A percentile compares a stretch with the other conserved stretches of the same genome.
Conservation (phyloP, 2,113 vertebrate species). For the Labeo catla region DNA sequence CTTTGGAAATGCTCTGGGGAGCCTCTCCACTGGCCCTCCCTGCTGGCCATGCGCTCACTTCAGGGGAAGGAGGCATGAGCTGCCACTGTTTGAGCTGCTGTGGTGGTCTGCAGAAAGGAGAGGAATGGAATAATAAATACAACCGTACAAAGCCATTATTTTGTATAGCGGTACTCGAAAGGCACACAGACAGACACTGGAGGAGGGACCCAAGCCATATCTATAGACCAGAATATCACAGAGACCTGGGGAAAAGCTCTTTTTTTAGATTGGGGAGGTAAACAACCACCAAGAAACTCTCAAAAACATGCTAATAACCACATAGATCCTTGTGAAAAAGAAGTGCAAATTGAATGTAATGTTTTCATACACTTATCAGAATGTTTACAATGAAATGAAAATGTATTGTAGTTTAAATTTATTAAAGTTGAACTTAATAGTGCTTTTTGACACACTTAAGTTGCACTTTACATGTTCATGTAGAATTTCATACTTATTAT, state of each 20-base stretch:
- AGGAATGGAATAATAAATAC: neutral
- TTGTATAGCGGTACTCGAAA: neutral
- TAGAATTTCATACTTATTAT: too few relatives aligned
- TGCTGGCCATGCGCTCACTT: neutral
- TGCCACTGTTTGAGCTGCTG: neutral
- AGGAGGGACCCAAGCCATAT: neutral
- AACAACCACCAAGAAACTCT: neutral
- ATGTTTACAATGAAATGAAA: too few relatives aligned
- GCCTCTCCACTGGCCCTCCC: neutral
- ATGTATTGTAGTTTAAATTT: too few relatives aligned
- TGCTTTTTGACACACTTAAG: too few relatives aligned
- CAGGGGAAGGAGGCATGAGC: neutral
- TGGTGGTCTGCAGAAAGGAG: neutral
- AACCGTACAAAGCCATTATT: neutral
- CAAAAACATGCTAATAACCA: neutral
- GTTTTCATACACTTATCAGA: too few relatives aligned
- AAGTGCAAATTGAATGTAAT: neutral
- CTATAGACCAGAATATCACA: neutral
- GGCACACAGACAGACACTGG: neutral
- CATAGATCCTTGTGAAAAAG: too few relatives aligned
- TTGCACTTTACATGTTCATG: too few relatives aligned
- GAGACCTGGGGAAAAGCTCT: neutral
- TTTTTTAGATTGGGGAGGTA: neutral
- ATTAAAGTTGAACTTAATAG: too few relatives aligned
- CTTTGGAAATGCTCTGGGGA: constrained; percentile 7